Base-by-base conservation (phyloP, 2,888 invertebrate species). In the Phlogophora meticulosa region DNA sequence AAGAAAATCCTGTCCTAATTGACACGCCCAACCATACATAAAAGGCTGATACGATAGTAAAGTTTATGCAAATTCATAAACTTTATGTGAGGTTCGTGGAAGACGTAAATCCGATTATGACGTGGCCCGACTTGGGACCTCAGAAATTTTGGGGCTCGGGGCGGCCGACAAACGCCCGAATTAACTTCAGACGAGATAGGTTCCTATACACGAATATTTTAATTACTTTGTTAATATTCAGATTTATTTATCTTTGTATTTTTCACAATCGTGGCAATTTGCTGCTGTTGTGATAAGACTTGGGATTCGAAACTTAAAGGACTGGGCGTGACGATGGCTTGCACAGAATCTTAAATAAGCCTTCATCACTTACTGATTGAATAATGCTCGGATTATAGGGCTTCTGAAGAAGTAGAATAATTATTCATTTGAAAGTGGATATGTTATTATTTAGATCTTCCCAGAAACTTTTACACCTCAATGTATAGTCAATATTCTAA, bases 61-160 rank as follows among this genome's bases (percentile, higher is more conserved):
- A 90, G 89, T 90, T 88, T 87, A 90, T 91, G 90, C 87, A 91
- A 89, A 92, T 91, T 87, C 83, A 73, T 83, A 73, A 90, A 90
- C 87, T 91, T 91, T 86, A 87, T 82, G 86, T 85, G 79, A 81
- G 82, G 85, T 83, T 28, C 28, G 5, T 78, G 71, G 69, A 48
- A 76, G 81, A 80, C 85, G 73, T 81, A 87, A 90, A 92, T 90
- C 90, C 81, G 89, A 91, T 91, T 91, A 91, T 76, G 84, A 75
- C 81, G 79, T 76, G 64, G 78, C 78, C 72, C 75, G 81, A 78
- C 79, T 79, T 78, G 71, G 81, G 83, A 62, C 83, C 83, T 81
- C 72, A 79, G 69, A 84, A 88, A 86, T 82, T 85, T n/a, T 83
- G 84, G 56, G 38, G 7, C 38, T 34, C 10, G 15, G 66, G 82